phyloP scores from a whole-genome alignment of 2,797 vertebrate species.

The Philypnodon macrostomus region DNA sequence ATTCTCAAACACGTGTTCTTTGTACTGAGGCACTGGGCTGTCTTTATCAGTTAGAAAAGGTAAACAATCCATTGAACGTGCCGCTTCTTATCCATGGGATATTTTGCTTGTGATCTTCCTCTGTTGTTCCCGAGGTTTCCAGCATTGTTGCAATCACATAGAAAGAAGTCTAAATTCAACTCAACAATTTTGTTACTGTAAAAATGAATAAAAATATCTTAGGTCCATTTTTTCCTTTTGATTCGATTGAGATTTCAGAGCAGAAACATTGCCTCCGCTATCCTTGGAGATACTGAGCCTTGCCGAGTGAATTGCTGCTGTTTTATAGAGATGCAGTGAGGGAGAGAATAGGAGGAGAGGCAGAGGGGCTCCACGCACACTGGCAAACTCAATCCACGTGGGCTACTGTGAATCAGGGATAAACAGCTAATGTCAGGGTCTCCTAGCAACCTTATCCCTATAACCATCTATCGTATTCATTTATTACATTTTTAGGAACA shows the following conservation, averaged over 20 bases:
- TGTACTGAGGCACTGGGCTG: background rate
- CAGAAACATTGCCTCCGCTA: slow-evolving; percentile 14
- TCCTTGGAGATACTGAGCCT: slow-evolving; percentile 15
- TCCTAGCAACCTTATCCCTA: slow-evolving; percentile 66
- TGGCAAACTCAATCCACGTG: slow-evolving; percentile 22
- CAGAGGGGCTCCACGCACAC: slow-evolving; percentile 20
- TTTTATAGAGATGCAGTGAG: slow-evolving; percentile 51
- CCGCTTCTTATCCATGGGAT: slow-evolving; percentile 16
- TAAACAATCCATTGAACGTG: slow-evolving; percentile 21
- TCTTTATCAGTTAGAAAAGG: slow-evolving; percentile 11
- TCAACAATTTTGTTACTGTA: background rate
- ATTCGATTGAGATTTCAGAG: slow-evolving; percentile 3
- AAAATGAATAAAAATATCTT: background rate
- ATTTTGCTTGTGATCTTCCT: slow-evolving; percentile 10
- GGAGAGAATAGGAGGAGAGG: slow-evolving; percentile 3
- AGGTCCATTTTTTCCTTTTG: background rate
- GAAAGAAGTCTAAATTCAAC: no score
- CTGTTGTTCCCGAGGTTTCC: background rate
- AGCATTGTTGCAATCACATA: background rate
- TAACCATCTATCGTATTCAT: slow-evolving; percentile 7
- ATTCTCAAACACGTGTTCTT: background rate
- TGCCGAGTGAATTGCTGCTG: slow-evolving; percentile 35
- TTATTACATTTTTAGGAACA: slow-evolving; percentile 5
- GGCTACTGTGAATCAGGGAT: slow-evolving; percentile 43
- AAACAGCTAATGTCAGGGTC: slow-evolving; percentile 50